Conservation (phyloP, 2,797 vertebrate genomes). For the Rachycentron canadum region DNA sequence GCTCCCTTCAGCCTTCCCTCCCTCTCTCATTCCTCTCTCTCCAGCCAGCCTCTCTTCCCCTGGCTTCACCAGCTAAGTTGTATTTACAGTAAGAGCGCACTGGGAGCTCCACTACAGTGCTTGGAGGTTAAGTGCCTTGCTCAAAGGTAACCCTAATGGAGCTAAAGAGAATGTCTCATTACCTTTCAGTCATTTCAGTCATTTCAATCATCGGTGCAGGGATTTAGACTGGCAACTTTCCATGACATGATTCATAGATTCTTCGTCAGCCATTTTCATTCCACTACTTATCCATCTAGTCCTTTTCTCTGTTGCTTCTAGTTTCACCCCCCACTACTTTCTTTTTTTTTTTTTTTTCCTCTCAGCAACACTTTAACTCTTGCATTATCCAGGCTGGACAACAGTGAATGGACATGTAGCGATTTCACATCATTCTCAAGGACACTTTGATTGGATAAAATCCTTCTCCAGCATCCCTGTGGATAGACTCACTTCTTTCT, state of each 20-base stretch:
- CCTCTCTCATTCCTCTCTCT: slow-evolving; percentile 29
- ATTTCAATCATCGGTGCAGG: slow-evolving; percentile 11
- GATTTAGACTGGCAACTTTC: slow-evolving; percentile 36
- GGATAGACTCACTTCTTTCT: slow-evolving; percentile 54
- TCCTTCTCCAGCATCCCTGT: slow-evolving; percentile 42
- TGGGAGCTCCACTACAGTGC: slow-evolving; percentile 46
- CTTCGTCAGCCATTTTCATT: neutral
- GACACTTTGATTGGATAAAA: slow-evolving; percentile 48
- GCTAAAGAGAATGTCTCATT: slow-evolving; percentile 44
- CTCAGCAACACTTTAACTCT: neutral
- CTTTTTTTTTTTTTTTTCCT: neutral
- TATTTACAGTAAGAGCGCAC: slow-evolving; percentile 60
- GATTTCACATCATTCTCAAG: slow-evolving; percentile 40
- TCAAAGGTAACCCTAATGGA: slow-evolving; percentile 42
- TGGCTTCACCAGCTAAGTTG: slow-evolving; percentile 38
- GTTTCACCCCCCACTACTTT: neutral
- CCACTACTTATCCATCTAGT: neutral
- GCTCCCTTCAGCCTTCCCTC: slow-evolving; percentile 54
- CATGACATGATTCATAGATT: slow-evolving; percentile 27
- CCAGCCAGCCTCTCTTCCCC: slow-evolving; percentile 31
- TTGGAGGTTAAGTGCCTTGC: slow-evolving; percentile 59
- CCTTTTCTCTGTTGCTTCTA: neutral
- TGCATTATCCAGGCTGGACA: slow-evolving; percentile 18
- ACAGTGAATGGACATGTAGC: slow-evolving; percentile 20
- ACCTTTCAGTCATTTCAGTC: neutral